A percentile compares a stretch with the other conserved stretches of the same genome.
phyloP scores from a whole-genome alignment of 2,797 vertebrate species.

The Sphaeramia orbicularis region DNA sequence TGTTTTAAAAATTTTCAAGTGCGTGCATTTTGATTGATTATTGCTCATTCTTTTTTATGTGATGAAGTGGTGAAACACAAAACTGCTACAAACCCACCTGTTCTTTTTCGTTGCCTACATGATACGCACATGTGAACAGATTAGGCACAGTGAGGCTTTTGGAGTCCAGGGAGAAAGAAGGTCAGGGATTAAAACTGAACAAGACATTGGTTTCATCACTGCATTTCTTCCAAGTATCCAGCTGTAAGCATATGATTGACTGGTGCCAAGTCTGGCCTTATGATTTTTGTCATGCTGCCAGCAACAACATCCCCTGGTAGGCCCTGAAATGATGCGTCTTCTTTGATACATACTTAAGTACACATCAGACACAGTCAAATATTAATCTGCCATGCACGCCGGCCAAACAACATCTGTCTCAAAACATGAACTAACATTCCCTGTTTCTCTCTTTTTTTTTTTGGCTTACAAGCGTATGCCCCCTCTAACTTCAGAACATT shows the following conservation, averaged over 20 bases:
- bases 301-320: slow-evolving; percentile 68
- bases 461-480: slow-evolving; percentile 53
- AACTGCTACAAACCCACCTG: too few relatives aligned
- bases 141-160: slow-evolving; percentile 15
- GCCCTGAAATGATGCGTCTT: slow-evolving; percentile 72
- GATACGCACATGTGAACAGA: slow-evolving; percentile 14
- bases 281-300: slow-evolving; percentile 71
- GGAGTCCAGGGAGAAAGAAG: slow-evolving; percentile 64
- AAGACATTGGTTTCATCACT: slow-evolving; percentile 63
- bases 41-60: background rate
- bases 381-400: slow-evolving; percentile 76
- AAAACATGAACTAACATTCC: slow-evolving; percentile 74
- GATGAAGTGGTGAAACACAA: background rate
- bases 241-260: slow-evolving; percentile 58
- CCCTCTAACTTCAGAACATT: slow-evolving; percentile 73
- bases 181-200: slow-evolving; percentile 73
- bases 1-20: background rate
- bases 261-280: slow-evolving; percentile 67
- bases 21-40: background rate
- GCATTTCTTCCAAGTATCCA: slow-evolving; percentile 55
- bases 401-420: slow-evolving; percentile 81
- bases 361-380: slow-evolving; percentile 82
- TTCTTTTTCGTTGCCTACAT: background rate
- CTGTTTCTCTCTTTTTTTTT: slow-evolving; percentile 48
- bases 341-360: slow-evolving; percentile 83